Evolutionary conservation across 2,113 vertebrate genomes (phyloP).

Genomic region (Tringa solitaria): DNA sequence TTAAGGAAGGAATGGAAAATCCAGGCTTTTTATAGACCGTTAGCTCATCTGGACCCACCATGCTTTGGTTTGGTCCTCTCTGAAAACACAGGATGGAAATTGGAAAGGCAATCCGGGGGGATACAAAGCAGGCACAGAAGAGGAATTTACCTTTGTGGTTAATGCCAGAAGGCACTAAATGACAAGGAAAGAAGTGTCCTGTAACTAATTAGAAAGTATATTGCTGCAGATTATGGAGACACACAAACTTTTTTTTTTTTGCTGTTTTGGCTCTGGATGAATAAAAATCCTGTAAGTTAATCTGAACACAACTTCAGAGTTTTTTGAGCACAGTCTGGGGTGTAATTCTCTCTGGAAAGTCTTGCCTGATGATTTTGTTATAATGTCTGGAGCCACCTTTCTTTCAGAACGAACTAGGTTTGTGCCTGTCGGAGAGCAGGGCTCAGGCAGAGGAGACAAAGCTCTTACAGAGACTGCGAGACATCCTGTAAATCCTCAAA

Average conservation of each 20-base stretch:
- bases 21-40: not conserved
- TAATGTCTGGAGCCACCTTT: not conserved
- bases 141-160: not conserved
- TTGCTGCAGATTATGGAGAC: not conserved
- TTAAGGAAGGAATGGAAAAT: not conserved
- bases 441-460: not conserved
- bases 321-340: not conserved
- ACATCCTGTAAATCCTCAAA: not conserved
- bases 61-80: not conserved
- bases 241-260: not conserved
- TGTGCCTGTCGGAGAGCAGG: not conserved
- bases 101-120: not conserved
- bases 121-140: not conserved
- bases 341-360: not conserved
- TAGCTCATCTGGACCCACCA: not conserved
- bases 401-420: not conserved
- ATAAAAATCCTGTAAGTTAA: not conserved
- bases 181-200: not conserved
- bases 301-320: not conserved
- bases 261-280: not conserved
- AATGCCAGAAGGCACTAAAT: not conserved
- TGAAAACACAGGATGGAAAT: not conserved
- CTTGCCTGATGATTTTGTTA: rapidly evolving
- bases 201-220: not conserved
- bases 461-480: not conserved